Evolutionary conservation across 2,888 invertebrate species (phyloP).

Genomic region (Gortyna flavago): DNA sequence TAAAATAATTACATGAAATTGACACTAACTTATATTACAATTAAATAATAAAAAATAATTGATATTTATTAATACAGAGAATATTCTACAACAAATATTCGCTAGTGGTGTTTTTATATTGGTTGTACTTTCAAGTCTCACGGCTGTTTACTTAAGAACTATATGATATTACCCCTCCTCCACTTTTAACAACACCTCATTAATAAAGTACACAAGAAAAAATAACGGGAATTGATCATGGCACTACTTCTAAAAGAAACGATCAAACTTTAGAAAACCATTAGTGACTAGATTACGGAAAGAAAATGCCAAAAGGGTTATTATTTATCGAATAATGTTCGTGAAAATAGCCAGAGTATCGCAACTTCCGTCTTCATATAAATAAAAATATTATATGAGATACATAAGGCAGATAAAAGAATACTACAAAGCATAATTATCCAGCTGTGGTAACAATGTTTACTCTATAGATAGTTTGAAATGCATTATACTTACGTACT

Average conservation of each 20-base stretch:
- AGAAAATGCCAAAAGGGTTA: constrained; percentile 54
- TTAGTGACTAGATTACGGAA: constrained; percentile 65
- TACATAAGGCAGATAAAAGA: constrained; percentile 65
- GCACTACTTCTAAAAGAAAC: constrained; percentile 54
- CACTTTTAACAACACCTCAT: constrained; percentile 32
- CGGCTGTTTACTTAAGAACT: constrained; percentile 72
- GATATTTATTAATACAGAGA: constrained; percentile 74
- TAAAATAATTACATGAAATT: constrained; percentile 79
- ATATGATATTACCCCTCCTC: constrained; percentile 68
- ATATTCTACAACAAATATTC: constrained; percentile 88
- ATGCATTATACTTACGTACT: constrained; percentile 82
- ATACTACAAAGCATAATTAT: constrained; percentile 73
- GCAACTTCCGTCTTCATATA: constrained; percentile 40
- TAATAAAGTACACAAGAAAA: constrained; percentile 38
- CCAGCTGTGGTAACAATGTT: constrained; percentile 82
- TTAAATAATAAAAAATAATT: constrained; percentile 74
- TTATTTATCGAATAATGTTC: constrained; percentile 35
- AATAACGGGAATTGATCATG: constrained; percentile 47
- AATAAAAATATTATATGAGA: constrained; percentile 40
- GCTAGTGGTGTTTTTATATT: constrained; percentile 77
- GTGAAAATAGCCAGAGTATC: constrained; percentile 43
- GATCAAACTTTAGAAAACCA: constrained; percentile 56
- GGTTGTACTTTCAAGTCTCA: constrained; percentile 82
- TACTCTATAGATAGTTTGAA: constrained; percentile 82
- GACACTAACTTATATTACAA: constrained; percentile 75